A percentile compares a stretch with the other conserved stretches of the same genome.
phyloP scores from a whole-genome alignment of 2,113 vertebrate species.

The Calonectris borealis region DNA sequence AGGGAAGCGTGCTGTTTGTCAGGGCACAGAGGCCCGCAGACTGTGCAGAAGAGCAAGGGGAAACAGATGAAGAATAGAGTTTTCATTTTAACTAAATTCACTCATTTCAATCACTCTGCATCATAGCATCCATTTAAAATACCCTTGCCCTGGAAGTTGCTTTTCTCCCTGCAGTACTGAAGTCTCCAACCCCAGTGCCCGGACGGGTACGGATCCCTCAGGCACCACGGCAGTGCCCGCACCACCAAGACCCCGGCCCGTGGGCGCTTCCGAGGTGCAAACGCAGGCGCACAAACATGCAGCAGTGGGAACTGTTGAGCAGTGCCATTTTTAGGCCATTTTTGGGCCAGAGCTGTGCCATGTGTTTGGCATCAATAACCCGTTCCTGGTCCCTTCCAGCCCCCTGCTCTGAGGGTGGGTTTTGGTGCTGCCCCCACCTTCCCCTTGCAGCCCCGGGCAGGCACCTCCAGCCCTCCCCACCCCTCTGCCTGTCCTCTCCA shows the following conservation, averaged over 20 bases:
- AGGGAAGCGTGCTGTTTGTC: not conserved
- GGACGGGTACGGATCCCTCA: rapidly evolving
- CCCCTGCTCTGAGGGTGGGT: not conserved
- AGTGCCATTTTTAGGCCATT: not conserved
- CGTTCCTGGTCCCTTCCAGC: rapidly evolving
- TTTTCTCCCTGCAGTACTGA: not conserved
- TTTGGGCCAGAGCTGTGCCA: not conserved
- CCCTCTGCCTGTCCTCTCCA: not conserved
- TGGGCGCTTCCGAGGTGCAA: not conserved
- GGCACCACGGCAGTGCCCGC: rapidly evolving
- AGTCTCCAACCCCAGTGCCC: not conserved
- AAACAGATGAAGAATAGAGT: not conserved
- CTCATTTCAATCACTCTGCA: rapidly evolving
- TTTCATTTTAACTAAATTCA: not conserved
- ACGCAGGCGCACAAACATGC: rapidly evolving
- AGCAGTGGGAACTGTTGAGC: not conserved
- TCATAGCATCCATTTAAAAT: not conserved
- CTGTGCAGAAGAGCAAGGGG: not conserved
- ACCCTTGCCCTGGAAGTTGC: rapidly evolving
- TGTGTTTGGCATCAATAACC: not conserved
- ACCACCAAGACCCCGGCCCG: not conserved
- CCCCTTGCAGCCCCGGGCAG: not conserved
- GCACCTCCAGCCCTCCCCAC: not conserved
- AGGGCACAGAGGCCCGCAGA: not conserved
- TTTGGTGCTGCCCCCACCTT: not conserved